Conservation (phyloP, 2,797 vertebrate genomes). For the Cephalopachus bancanus region DNA sequence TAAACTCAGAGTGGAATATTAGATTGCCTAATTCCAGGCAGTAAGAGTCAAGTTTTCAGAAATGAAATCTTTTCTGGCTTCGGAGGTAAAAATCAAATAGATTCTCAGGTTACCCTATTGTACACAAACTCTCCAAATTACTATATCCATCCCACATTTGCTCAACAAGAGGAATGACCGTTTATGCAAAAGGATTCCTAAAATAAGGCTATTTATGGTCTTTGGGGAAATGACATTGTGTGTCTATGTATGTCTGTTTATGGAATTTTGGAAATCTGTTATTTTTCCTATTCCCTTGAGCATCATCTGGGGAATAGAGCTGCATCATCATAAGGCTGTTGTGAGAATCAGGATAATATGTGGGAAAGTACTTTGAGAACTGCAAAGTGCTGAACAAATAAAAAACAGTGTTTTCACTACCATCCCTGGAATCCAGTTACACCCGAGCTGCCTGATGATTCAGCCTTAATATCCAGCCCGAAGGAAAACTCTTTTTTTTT, state of each 20-base stretch:
- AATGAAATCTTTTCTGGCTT: constrained; percentile 23
- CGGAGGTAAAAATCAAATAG: constrained; percentile 46
- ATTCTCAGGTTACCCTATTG: not conserved
- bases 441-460: not conserved
- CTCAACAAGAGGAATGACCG: not conserved
- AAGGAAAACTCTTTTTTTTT: not conserved
- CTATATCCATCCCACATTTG: not conserved
- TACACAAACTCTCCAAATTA: constrained; percentile 1
- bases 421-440: not conserved
- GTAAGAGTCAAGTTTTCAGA: constrained; percentile 21
- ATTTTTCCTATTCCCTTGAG: not conserved
- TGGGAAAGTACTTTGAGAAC: constrained; percentile 28
- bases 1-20: not conserved
- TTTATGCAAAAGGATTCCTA: not conserved
- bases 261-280: not conserved
- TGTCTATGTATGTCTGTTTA: not conserved
- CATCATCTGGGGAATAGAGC: not conserved
- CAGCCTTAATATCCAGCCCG: not conserved
- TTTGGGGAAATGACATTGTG: not conserved
- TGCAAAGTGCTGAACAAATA: not conserved
- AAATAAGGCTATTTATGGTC: not conserved
- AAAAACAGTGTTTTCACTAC: not conserved
- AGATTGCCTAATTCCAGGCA: constrained; percentile 25
- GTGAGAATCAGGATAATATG: constrained; percentile 9
- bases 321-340: not conserved